A percentile compares a stretch with the other conserved stretches of the same genome.
phyloP scores from a whole-genome alignment of 2,113 vertebrate genomes.

The Propithecus coquereli region DNA sequence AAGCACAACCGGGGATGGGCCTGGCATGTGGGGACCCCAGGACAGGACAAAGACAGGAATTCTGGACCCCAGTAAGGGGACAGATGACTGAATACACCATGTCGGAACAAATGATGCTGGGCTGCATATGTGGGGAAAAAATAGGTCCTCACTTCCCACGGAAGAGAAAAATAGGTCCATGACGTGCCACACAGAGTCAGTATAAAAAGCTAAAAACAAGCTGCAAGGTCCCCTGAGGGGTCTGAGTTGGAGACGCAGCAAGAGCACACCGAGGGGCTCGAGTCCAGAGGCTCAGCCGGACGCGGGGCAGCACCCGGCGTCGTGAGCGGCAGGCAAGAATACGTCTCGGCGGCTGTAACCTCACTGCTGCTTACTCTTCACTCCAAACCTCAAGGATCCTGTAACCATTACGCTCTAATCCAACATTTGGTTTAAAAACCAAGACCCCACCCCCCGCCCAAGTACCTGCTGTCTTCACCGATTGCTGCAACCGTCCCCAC shows the following conservation, averaged over 20 bases:
- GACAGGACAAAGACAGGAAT: background rate
- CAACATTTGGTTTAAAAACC: background rate
- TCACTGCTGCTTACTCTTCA: background rate
- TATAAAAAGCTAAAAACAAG: background rate
- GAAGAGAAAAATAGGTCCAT: background rate
- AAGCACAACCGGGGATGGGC: background rate
- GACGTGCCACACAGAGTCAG: no score
- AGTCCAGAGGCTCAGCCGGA: no score
- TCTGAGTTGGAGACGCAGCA: no score
- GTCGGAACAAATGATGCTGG: background rate
- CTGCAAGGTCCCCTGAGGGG: background rate
- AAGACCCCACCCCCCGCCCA: rapidly evolving
- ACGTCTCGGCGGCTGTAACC: rapidly evolving
- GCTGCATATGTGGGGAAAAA: background rate
- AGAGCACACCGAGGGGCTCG: background rate
- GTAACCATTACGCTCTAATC: background rate
- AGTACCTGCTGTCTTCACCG: background rate
- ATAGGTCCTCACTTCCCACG: background rate
- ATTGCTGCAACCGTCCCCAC: no score
- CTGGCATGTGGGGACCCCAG: background rate
- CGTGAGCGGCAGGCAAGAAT: background rate
- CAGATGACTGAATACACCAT: background rate
- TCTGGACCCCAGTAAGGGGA: background rate
- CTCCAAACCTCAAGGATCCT: background rate
- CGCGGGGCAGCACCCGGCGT: background rate